Base-by-base conservation (phyloP, 2,797 vertebrate species). In the Aplochiton taeniatus region DNA sequence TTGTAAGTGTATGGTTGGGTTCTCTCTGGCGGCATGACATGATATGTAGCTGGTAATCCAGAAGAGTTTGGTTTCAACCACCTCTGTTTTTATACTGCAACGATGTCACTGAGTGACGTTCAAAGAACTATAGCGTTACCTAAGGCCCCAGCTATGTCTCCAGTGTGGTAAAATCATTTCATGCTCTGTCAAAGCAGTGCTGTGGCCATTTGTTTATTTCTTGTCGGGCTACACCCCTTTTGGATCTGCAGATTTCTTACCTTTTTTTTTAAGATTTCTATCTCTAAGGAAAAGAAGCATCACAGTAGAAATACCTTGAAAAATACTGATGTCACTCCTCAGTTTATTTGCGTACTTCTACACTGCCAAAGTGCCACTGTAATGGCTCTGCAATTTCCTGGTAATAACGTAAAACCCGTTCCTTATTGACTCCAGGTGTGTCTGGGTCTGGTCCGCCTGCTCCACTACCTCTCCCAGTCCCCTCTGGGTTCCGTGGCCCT, bases 401-500 rank as follows among this genome's bases (percentile, higher is more conserved):
- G 31, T 31, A 31, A 31, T 31, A 31, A 31, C 31, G 31, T 31
- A 31, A 31, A 31, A 31, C 31, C 31, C 31, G 6, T 31, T 31
- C 31, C 31, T 74, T 19, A 66, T 18, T 41, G 72, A 69, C 69
- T 43, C 59, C 89, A 97, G 96, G 93, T 97, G 80, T 97, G 95
- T 86, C 85, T 97, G 78, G 93, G 94, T 70, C 89, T 97, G 77
- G 92, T 93, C 68, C 81, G 92, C 68, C 91, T 97, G 60, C 92
- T 97, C 55, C 90, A 94, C 87, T 97, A 95, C 85, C 91, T 97
- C 67, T 94, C 95, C 50, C 86, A 75, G 81, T 96, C 95, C 11
- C 95, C 95, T 6, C 85, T 97, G 82, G 96, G 95, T 73, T 95
- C 96, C 1, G 90, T 97, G 83, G 93, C 88, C 47, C 91, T 97